A percentile compares a stretch with the other conserved stretches of the same genome.
phyloP scores from a whole-genome alignment of 2,797 vertebrate genomes.

The Pangasius krempfi region DNA sequence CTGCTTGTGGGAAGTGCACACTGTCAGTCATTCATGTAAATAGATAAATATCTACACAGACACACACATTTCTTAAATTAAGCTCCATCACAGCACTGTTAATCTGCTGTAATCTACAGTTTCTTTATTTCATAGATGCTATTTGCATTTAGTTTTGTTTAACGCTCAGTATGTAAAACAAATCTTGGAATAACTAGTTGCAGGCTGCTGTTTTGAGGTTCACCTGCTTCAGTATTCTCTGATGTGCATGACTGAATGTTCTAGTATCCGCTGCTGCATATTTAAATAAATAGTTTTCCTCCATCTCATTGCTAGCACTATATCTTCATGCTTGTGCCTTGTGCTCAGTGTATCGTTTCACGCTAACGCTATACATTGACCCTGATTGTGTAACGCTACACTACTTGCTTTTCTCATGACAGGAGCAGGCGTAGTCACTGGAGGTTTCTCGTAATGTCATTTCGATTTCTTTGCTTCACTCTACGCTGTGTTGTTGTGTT shows the following conservation, averaged over 20 bases:
- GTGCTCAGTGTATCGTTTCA: constrained; percentile 31
- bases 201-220: constrained; percentile 66
- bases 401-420: too few species aligned
- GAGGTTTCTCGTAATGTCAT: neutral
- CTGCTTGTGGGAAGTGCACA: constrained; percentile 6
- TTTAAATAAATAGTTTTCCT: neutral
- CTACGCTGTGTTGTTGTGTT: neutral
- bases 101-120: neutral
- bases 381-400: too few species aligned
- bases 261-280: neutral
- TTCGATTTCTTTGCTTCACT: neutral
- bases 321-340: constrained; percentile 45
- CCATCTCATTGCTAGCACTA: neutral
- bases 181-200: constrained; percentile 59
- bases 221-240: constrained; percentile 28
- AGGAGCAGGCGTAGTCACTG: neutral
- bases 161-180: constrained; percentile 27
- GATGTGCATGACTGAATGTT: neutral
- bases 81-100: constrained; percentile 2
- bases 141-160: neutral
- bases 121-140: neutral
- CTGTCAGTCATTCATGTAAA: neutral
- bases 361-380: too few species aligned
- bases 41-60: constrained; percentile 8
- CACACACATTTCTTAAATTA: constrained; percentile 6